These are phyloP conservation scores for Epistrophe eligans DNA, from an alignment of 2,888 invertebrate species.

Conservation along the genomic window DNA sequence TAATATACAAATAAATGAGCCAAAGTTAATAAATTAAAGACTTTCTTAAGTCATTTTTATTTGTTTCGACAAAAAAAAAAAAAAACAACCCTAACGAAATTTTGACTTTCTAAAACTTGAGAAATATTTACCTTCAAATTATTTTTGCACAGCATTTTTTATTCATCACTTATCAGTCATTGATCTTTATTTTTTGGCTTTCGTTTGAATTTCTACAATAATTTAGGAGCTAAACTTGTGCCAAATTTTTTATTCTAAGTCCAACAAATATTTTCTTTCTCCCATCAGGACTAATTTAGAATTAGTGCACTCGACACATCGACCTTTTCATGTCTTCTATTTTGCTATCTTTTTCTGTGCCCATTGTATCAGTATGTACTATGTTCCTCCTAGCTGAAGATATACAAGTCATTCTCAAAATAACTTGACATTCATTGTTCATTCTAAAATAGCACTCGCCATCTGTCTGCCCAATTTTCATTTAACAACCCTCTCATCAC, in stretches of 20 bases:
- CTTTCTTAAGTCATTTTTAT: too few species aligned
- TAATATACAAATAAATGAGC: too few species aligned
- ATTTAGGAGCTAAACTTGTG: background rate
- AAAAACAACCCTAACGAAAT: too few species aligned
- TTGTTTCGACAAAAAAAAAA: too few species aligned
- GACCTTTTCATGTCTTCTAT: background rate
- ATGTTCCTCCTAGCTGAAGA: background rate
- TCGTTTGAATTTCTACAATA: background rate
- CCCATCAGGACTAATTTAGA: background rate
- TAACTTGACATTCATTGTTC: constrained; percentile 35
- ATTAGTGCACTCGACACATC: background rate
- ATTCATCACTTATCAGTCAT: too few species aligned
- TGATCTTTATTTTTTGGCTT: too few species aligned
- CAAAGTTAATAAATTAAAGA: too few species aligned
- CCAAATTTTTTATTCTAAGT: background rate
- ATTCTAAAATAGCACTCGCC: constrained; percentile 29
- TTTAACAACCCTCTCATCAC: constrained; percentile 38
- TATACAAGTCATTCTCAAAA: constrained; percentile 29
- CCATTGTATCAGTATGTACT: background rate
- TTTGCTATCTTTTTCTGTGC: background rate
- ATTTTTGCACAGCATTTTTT: too few species aligned
- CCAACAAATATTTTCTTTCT: background rate
- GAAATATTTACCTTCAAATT: too few species aligned
- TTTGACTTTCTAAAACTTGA: too few species aligned
- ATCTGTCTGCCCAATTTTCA: constrained; percentile 17